Base-by-base conservation (phyloP, 2,797 vertebrate species). In the Notamacropus eugenii region DNA sequence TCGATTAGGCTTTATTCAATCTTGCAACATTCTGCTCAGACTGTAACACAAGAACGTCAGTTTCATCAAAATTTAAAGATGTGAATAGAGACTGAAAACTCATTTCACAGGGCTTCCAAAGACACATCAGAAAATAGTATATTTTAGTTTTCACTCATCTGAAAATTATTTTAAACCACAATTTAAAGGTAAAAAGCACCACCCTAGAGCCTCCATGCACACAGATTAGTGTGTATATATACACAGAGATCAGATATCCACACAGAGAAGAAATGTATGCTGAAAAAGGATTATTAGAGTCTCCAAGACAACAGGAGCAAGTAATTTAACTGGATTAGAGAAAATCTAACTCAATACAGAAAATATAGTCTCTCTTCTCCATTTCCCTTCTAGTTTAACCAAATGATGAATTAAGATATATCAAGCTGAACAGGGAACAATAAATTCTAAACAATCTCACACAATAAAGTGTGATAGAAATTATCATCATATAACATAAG, bases 341-440 rank as follows among this genome's bases (percentile, higher is more conserved):
- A 96, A 96, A 96, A 94, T 92, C n/a, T 24, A 87, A 91, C 9
- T 34, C 31, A 46, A 0, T 27, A 92, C 52, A 59, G 50, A 92
- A 94, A 96, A 40, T 29, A 8, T 4, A 40, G 59, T 59, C 54
- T 93, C 50, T 14, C 46, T n/a, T 14, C 57, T 28, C n/a, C 2
- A 54, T 4, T 40, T 9, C 10, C 5, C 2, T 13, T 46, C 8
- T 4, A 54, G 22, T 0, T 52, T 92, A 93, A 95, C 58, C 67
- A 87, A 95, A 95, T 92, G 57, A n/a, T 87, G 24, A 24, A 3
- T 87, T 50, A 87, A 87, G 50, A 87, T 46, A 27, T 40, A 82
- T 91, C 95, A 96, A 95, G 54, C 52, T 92, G 62, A 92, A 96
- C 54, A 93, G 50, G 91, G 54, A 93, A 92, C 58, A 97, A 96